These are phyloP conservation scores for Loris lydekkerianus DNA, from an alignment of 2,797 vertebrate genomes.

Conservation along the genomic window DNA sequence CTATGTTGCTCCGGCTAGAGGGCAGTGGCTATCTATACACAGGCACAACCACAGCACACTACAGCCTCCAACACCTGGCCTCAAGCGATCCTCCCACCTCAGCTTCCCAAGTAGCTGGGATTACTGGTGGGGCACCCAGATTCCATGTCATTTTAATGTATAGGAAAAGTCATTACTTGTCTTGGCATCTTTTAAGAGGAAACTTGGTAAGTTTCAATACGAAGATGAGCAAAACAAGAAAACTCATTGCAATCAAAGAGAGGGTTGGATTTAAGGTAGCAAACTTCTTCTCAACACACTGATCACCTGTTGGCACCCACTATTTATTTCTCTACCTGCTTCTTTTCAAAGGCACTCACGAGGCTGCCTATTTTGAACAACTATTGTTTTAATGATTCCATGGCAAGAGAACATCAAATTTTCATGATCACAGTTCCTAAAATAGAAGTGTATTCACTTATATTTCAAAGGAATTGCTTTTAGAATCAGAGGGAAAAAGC, in stretches of 20 bases:
- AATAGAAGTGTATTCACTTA: conserved; percentile 75
- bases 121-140: not conserved
- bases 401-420: conserved; percentile 70
- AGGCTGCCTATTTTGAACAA: conserved; percentile 26
- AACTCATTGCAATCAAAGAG: not conserved
- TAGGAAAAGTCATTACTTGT: not conserved
- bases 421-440: conserved; percentile 80
- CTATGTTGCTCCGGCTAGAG: not conserved
- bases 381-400: conserved; percentile 71
- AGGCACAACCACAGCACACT: not conserved
- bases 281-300: not conserved
- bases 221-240: not conserved
- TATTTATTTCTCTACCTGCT: conserved; percentile 1
- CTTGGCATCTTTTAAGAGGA: not conserved
- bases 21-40: not conserved
- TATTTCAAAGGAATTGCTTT: conserved; percentile 74
- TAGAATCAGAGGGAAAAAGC: conserved; percentile 37
- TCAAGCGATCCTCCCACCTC: not conserved
- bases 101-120: not conserved
- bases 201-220: not conserved
- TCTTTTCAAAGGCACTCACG: conserved; percentile 18
- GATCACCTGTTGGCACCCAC: not conserved
- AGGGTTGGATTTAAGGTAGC: not conserved
- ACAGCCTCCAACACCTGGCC: not conserved
- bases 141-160: not conserved